Evolutionary conservation across 2,888 invertebrate species (phyloP), one percentile per base, ranked within the genome.

Genomic region (Fragum sueziense): DNA sequence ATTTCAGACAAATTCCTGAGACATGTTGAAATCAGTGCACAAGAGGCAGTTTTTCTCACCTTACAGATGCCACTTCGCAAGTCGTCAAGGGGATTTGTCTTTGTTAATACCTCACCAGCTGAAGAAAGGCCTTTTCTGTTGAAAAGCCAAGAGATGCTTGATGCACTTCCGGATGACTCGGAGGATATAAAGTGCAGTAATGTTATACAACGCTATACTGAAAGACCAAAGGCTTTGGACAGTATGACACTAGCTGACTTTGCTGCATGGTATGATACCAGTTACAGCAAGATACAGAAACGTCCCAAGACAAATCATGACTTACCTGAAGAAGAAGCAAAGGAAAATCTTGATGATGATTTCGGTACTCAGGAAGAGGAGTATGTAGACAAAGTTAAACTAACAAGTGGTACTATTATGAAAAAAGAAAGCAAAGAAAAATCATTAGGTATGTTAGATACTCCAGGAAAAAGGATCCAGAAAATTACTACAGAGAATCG

Each of bases 381-480:
- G n/a, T 31, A 41, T 51, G 52, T 29, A 52, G 69, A 29, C 33
- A 52, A 47, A 9, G 27, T 51, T 29, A 22, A 11, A 9, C 69
- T 69, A 20, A 25, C 52, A 52, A 69, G 17, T 52, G 52, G 69
- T 20, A n/a, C 25, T 52, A 25, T 11, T 27, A 47, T 47, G 62
- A 22, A 7, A 25, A 27, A 59, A 59, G 17, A 65, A 62, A 29
- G 20, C 11, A 29, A 14, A 47, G 22, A 22, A 67, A 14, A 25
- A 14, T 4, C 20, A 51, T 75, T 11, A 54, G 76, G 25, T 76
- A 71, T 76, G 76, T 33, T 37, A 52, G 54, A 65, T 34, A 27
- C 62, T 27, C 29, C 37, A 70, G 88, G 34, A 83, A 88, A 57
- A 76, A 61, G 27, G 80, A 88, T 65, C 11, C 51, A 47, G 79